Evolutionary conservation across 1,140 invertebrate species (phyloP).

Genomic region (Batillaria attramentaria): DNA sequence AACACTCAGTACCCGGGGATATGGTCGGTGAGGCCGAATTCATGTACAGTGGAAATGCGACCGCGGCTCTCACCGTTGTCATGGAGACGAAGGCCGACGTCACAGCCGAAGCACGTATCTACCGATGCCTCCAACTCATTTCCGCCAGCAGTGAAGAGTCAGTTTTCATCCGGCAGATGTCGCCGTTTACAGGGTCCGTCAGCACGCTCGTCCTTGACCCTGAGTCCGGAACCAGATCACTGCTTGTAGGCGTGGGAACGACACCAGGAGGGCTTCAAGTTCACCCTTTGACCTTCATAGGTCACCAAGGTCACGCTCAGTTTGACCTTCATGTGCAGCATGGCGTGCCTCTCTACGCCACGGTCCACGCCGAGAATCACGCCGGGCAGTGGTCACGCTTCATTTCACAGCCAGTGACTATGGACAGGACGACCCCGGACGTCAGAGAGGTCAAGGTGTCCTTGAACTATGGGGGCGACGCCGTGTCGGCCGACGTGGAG

Average conservation of each 20-base stretch:
- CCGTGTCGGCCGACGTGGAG: not conserved
- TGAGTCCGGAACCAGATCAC: constrained; percentile 33
- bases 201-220: constrained; percentile 30
- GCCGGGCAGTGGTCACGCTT: constrained; percentile 36
- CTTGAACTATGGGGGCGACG: constrained; percentile 20
- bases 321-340: constrained; percentile 37
- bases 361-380: constrained; percentile 35
- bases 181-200: constrained; percentile 30
- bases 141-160: too few relatives aligned
- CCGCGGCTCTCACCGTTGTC: not conserved
- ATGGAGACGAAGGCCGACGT: not conserved
- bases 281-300: constrained; percentile 10
- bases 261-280: constrained; percentile 35
- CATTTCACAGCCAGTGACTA: constrained; percentile 23
- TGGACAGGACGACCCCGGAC: constrained; percentile 41
- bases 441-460: constrained; percentile 21
- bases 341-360: constrained; percentile 31
- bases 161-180: constrained; percentile 35
- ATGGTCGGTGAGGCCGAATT: not conserved
- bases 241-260: constrained; percentile 41
- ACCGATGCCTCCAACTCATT: too few relatives aligned
- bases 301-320: constrained; percentile 21
- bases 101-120: not conserved
- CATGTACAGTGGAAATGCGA: not conserved
- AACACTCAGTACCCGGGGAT: not conserved